Base-by-base conservation (phyloP, 2,888 invertebrate species). In the Sympetrum striolatum region DNA sequence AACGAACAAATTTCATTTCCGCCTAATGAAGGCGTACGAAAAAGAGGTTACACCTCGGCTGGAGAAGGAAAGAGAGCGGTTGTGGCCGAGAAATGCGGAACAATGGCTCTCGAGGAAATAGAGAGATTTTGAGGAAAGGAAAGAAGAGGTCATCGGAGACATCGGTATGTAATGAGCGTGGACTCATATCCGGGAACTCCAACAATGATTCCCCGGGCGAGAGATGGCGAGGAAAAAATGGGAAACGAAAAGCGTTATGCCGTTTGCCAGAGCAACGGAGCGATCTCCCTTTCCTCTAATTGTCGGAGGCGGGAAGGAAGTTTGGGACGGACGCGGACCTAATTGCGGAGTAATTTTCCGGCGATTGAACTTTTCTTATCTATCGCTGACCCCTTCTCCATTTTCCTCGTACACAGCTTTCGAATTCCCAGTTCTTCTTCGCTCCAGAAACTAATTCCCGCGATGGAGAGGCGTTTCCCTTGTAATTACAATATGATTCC, bases 161-260 rank as follows among this genome's bases (percentile, higher is more conserved):
- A 86, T 86, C 60, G 86, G 86, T 58, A 86, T 86, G 58, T 86
- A 86, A 86, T 86, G 86, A 86, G 86, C 15, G 58, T 53, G 58
- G 82, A 35, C 82, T 35, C 82, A 82, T 82, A 82, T 82, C 82
- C 82, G 31, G 86, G 86, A 86, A 86, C 60, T 58, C 60, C 60
- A 86, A 86, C 86, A 86, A 86, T 86, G 86, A 86, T 86, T 86
- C 60, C 86, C 58, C 37, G 37, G 80, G 80, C 80, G 80, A 18
- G 35, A 4, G 82, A 60, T 44, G 0, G 10, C 4, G 10, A 44
- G 82, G 82, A 82, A 60, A 60, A 86, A 64, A 86, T 60, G 86
- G 53, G 15, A 31, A 82, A 82, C 44, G 44, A 82, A 58, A 82
- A 35, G 82, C 82, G 82, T 82, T 58, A 35, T 82, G 58, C 35